Percentiles rank a stretch among this genome's conserved stretches.
Evolutionary conservation across 2,797 vertebrate genomes (phyloP).

Genomic region (Lophotriccus pileatus): DNA sequence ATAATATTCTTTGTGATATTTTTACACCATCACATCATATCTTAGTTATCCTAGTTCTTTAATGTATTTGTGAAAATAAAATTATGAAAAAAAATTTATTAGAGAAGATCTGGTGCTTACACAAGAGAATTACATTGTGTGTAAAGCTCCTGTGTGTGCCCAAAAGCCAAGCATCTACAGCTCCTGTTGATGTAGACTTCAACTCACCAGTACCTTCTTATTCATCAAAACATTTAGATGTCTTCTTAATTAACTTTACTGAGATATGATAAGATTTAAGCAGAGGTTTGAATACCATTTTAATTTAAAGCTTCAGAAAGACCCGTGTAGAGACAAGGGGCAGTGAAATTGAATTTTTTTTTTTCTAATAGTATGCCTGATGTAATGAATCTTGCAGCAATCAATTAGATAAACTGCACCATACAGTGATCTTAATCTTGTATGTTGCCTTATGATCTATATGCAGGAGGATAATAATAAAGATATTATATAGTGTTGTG

Average conservation of each 20-base stretch:
- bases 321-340: neutral
- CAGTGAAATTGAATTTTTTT: neutral
- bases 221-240: neutral
- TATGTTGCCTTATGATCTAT: neutral
- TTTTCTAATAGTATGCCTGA: neutral
- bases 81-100: neutral
- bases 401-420: neutral
- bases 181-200: neutral
- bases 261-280: neutral
- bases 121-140: neutral
- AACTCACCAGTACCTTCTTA: neutral
- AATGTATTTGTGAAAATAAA: neutral
- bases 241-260: neutral
- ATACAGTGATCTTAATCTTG: neutral
- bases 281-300: neutral
- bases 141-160: neutral
- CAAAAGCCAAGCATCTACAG: neutral
- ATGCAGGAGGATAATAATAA: neutral
- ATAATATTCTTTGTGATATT: neutral
- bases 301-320: neutral
- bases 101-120: neutral
- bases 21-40: neutral
- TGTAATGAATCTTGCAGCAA: neutral
- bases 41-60: neutral
- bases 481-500: neutral